phyloP scores from a whole-genome alignment of 2,888 invertebrate species.

The Dasysyrphus tricinctus region DNA sequence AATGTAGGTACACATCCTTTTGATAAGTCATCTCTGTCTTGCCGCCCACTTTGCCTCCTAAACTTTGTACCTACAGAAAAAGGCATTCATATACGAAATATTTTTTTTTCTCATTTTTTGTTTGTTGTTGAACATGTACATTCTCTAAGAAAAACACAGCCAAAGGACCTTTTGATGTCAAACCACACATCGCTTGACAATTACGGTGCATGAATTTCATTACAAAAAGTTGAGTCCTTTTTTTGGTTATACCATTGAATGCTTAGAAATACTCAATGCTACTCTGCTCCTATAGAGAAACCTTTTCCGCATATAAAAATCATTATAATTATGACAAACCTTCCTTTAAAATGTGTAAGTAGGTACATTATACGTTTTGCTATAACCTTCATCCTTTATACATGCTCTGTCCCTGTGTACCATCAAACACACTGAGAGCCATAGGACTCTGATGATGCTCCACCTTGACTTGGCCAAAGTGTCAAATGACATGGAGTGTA shows the following conservation, averaged over 20 bases:
- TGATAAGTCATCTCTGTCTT: conserved; percentile 17
- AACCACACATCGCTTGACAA: conserved; percentile 22
- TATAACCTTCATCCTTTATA: conserved; percentile 6
- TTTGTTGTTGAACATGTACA: no score
- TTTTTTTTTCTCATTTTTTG: neutral
- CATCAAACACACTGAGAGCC: neutral
- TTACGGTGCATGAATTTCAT: conserved; percentile 46
- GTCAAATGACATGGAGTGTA: conserved; percentile 38
- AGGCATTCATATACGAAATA: conserved; percentile 16
- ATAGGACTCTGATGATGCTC: conserved; percentile 10
- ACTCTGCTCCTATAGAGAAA: neutral
- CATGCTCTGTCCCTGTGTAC: neutral
- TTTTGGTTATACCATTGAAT: neutral
- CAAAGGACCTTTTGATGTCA: conserved; percentile 41
- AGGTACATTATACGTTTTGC: conserved; percentile 16
- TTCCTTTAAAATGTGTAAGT: conserved; percentile 10
- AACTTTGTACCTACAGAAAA: conserved; percentile 2
- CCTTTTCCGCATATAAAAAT: conserved; percentile 39
- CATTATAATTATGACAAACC: conserved; percentile 56
- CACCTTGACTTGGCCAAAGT: conserved; percentile 37
- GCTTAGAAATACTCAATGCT: neutral
- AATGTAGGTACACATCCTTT: conserved; percentile 31
- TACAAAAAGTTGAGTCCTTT: conserved; percentile 21
- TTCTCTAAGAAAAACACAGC: conserved; percentile 29
- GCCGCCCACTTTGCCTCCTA: neutral